These are phyloP conservation scores for Solenopsis invicta DNA, from an alignment of 1,140 invertebrate species.

Conservation along the genomic window DNA sequence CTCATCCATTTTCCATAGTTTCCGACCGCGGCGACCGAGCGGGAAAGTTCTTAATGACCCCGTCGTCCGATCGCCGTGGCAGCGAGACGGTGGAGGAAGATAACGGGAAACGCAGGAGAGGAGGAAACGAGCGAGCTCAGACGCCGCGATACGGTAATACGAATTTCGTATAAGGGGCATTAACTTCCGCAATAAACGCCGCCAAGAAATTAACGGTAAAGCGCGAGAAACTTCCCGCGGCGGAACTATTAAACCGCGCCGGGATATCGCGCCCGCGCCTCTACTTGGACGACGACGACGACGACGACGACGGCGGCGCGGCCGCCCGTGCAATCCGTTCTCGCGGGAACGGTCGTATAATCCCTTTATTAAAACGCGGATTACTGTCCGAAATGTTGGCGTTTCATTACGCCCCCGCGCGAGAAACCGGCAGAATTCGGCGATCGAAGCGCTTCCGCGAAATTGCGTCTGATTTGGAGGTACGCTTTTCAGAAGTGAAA, in stretches of 20 bases:
- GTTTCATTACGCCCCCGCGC: conserved; percentile 21
- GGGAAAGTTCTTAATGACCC: conserved; percentile 66
- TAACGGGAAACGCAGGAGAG: not conserved
- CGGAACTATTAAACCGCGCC: conserved; percentile 57
- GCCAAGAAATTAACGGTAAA: conserved; percentile 68
- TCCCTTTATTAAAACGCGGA: conserved; percentile 52
- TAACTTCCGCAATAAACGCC: conserved; percentile 70
- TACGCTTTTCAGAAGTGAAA: not conserved
- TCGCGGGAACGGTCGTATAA: conserved; percentile 19
- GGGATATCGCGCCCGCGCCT: conserved; percentile 38
- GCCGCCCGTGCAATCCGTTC: conserved; percentile 35
- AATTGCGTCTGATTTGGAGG: not conserved
- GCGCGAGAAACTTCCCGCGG: conserved; percentile 52
- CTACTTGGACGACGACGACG: not conserved
- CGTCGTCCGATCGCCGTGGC: conserved; percentile 33
- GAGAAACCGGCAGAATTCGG: not conserved
- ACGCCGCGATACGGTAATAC: conserved; percentile 61
- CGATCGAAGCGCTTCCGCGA: conserved; percentile 10
- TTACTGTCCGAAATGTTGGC: conserved; percentile 39
- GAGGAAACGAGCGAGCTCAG: not conserved
- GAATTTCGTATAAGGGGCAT: conserved; percentile 68
- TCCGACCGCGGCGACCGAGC: conserved; percentile 14
- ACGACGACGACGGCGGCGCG: no score
- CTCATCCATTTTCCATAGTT: conserved; percentile 58
- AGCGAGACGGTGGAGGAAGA: not conserved